Conservation (phyloP, 2,888 invertebrate genomes). For the Neelides folsomi region DNA sequence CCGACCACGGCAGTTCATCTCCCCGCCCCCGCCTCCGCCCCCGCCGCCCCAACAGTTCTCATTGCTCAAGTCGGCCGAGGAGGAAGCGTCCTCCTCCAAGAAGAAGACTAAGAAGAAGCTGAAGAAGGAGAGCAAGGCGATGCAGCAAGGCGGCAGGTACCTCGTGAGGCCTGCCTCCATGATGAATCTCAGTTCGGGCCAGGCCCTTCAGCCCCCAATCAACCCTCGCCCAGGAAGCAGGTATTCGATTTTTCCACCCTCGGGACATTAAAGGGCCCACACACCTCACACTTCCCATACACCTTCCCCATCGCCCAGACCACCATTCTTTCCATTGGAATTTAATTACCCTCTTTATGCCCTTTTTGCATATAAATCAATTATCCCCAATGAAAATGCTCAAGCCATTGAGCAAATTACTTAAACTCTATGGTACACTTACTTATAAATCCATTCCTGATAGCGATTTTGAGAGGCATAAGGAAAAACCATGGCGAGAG, state of each 20-base stretch:
- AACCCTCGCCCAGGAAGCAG: constrained; percentile 9
- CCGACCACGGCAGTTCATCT: constrained; percentile 65
- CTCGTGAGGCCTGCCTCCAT: constrained; percentile 32
- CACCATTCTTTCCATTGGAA: constrained; percentile 7
- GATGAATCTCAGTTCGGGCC: constrained; percentile 31
- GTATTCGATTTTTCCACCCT: too few species aligned
- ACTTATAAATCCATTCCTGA: too few species aligned
- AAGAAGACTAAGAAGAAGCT: constrained; percentile 43
- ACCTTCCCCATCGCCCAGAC: too few species aligned
- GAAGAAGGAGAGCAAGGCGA: constrained; percentile 40
- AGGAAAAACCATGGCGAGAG: too few species aligned
- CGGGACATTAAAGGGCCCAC: too few species aligned
- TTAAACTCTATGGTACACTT: too few species aligned
- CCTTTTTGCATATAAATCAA: too few species aligned
- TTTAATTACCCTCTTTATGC: too few species aligned
- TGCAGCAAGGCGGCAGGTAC: constrained; percentile 13
- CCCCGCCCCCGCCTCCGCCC: constrained; percentile 63
- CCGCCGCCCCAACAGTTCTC: constrained; percentile 51
- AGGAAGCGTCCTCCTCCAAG: constrained; percentile 44
- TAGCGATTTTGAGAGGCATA: too few species aligned
- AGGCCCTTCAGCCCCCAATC: constrained; percentile 10
- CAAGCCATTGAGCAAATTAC: too few species aligned
- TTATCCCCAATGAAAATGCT: too few species aligned
- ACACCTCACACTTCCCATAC: too few species aligned
- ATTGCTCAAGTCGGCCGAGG: constrained; percentile 42